phyloP scores from a whole-genome alignment of 2,113 vertebrate genomes.

The Bos taurus region DNA sequence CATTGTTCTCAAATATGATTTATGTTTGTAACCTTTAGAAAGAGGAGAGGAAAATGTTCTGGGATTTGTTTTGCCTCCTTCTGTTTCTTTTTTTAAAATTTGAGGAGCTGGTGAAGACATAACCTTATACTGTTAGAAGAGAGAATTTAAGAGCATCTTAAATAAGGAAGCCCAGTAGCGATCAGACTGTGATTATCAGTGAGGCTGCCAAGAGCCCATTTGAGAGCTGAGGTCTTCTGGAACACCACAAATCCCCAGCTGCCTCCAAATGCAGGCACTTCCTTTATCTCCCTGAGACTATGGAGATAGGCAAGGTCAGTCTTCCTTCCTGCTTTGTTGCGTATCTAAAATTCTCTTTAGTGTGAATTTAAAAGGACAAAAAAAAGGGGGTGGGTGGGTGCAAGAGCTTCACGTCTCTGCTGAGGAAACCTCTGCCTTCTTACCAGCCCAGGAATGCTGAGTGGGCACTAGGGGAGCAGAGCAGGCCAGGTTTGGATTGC shows the following conservation, averaged over 20 bases:
- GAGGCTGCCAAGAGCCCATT: conserved; percentile 53
- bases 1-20: conserved; percentile 59
- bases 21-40: conserved; percentile 44
- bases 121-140: conserved; percentile 34
- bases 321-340: conserved; percentile 37
- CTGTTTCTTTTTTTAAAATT: conserved; percentile 45
- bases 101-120: conserved; percentile 50
- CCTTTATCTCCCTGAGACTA: conserved; percentile 53
- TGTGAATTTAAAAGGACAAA: conserved; percentile 30
- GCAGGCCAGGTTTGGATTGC: neutral
- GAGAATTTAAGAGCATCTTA: conserved; percentile 69
- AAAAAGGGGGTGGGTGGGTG: neutral
- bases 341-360: conserved; percentile 1
- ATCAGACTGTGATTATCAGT: conserved; percentile 65
- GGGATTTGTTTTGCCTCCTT: conserved; percentile 2
- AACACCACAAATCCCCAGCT: conserved; percentile 67
- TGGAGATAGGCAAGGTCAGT: conserved; percentile 51
- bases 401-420: neutral
- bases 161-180: conserved; percentile 58
- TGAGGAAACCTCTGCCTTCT: conserved; percentile 31
- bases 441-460: neutral
- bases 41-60: neutral
- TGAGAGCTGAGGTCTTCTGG: conserved; percentile 55
- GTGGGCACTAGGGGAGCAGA: neutral
- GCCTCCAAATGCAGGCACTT: conserved; percentile 41